Evolutionary conservation across 2,888 invertebrate genomes (phyloP), one percentile per base, ranked within the genome.

Genomic region (Spisula subtruncata): DNA sequence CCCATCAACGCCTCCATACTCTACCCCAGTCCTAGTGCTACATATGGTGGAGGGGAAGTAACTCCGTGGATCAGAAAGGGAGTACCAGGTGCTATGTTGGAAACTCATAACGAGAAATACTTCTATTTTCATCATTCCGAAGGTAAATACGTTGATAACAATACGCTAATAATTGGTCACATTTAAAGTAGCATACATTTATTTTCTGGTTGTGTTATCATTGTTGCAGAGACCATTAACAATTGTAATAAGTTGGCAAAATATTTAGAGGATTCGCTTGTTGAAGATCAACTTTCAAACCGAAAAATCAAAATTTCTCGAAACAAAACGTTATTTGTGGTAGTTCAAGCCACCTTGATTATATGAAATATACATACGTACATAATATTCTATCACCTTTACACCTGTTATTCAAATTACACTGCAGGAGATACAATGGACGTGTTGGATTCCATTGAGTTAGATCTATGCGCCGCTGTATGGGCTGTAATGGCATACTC

Each of bases 401-500:
- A n/a, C n/a, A n/a, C n/a, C n/a, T 51, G 51, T 16, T 8, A 51
- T 51, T 16, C 16, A 51, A 51, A 51, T 1, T 51, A 66, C 12
- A 20, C 91, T 92, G 6, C 87, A 95, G 95, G 98, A 0, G 98
- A 98, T 95, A 98, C 98, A 0, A 98, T 98, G 98, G 97, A 98
- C 87, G 98, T 98, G 0, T 98, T 98, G 95, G 97, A 98, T 97
- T 97, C 98, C 0, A 97, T 97, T 46, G 97, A 97, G 85, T 97
- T 98, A 86, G 98, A 98, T 96, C 97, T 97, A 93, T 98, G 98
- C 92, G 97, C 98, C 18, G 98, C 98, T 0, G 97, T 98, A 84
- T 98, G 98, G 98, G 98, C 98, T 5, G 97, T 98, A 0, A 97
- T 98, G 0, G 97, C 98, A 14, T 98, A 98, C 94, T 97, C 98